phyloP scores from a whole-genome alignment of 2,113 vertebrate genomes.

The Etia nguti region DNA sequence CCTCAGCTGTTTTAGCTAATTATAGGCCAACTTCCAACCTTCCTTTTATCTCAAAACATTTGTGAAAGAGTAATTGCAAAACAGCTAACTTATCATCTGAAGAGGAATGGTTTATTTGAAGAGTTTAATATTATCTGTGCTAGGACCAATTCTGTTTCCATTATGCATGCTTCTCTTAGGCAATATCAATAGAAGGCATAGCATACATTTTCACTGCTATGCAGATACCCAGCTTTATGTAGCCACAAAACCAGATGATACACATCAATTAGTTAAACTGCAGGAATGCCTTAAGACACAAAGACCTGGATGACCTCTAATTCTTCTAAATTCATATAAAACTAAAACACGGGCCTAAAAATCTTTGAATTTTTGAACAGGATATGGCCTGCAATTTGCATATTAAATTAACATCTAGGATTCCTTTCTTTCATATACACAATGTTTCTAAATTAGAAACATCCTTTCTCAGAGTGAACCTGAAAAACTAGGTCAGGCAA shows the following conservation, averaged over 20 bases:
- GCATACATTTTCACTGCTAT: background rate
- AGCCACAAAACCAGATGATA: background rate
- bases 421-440: background rate
- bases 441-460: background rate
- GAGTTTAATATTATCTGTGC: background rate
- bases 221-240: background rate
- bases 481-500: background rate
- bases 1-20: background rate
- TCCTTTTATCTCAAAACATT: background rate
- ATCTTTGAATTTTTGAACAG: background rate
- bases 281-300: background rate
- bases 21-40: background rate
- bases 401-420: background rate
- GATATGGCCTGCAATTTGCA: background rate
- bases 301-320: background rate
- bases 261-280: background rate
- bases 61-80: background rate
- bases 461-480: background rate
- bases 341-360: background rate
- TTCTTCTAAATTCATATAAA: background rate
- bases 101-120: background rate
- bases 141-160: background rate
- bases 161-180: background rate
- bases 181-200: background rate
- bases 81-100: background rate